phyloP scores from a whole-genome alignment of 2,888 invertebrate species.

The Halictus ligatus region DNA sequence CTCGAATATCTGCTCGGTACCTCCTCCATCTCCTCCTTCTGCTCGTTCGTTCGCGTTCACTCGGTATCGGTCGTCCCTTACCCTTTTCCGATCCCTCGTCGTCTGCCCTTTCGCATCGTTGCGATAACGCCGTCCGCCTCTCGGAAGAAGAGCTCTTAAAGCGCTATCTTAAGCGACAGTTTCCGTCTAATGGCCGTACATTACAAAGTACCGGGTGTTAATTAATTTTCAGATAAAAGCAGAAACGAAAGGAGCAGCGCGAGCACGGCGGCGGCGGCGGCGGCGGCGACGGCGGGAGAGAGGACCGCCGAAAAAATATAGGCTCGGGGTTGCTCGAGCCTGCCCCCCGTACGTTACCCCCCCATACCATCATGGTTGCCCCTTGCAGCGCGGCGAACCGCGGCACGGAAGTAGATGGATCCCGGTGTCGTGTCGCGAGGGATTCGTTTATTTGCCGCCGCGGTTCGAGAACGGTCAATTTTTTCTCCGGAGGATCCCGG shows the following conservation, averaged over 20 bases:
- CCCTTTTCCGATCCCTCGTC: slow-evolving; percentile 31
- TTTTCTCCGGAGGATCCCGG: slow-evolving; percentile 26
- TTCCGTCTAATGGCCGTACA: slow-evolving; percentile 74
- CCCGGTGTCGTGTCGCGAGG: not conserved
- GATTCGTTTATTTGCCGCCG: slow-evolving; percentile 44
- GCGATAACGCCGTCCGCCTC: slow-evolving; percentile 66
- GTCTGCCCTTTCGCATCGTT: slow-evolving; percentile 49
- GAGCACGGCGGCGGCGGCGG: not conserved
- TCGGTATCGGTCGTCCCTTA: slow-evolving; percentile 8
- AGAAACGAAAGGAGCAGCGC: not conserved
- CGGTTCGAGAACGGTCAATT: slow-evolving; percentile 38
- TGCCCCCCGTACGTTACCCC: not conserved
- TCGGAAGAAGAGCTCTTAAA: slow-evolving; percentile 75
- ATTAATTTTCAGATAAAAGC: slow-evolving; percentile 71
- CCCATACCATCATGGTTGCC: not conserved
- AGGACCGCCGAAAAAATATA: not conserved
- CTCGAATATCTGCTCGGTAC: slow-evolving; percentile 67
- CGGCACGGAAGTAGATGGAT: slow-evolving; percentile 6
- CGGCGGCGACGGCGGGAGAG: not conserved
- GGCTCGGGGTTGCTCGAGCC: not conserved
- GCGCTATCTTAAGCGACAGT: slow-evolving; percentile 78
- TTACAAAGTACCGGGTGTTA: slow-evolving; percentile 73
- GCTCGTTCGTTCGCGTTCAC: slow-evolving; percentile 16
- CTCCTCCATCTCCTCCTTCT: slow-evolving; percentile 36
- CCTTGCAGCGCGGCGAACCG: not conserved